phyloP scores from a whole-genome alignment of 2,888 invertebrate genomes.

The Deladenus siricidicola region DNA sequence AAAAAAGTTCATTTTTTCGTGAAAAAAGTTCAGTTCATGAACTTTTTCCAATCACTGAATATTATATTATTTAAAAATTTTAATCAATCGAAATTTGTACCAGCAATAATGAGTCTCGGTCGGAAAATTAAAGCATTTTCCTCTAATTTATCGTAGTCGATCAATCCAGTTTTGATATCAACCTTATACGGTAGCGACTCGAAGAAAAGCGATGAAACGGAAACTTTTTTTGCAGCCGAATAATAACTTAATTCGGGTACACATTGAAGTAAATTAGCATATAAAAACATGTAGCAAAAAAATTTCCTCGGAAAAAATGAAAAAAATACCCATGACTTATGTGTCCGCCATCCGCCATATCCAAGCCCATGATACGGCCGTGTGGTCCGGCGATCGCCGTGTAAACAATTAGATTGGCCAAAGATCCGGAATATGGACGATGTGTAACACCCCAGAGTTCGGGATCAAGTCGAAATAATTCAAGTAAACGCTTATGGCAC shows the following conservation, averaged over 20 bases:
- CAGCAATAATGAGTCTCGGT: conserved; percentile 85
- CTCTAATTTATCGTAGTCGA: conserved; percentile 81
- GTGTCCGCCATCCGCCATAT: conserved; percentile 93
- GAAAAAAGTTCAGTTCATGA: too few relatives aligned
- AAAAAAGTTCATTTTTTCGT: too few relatives aligned
- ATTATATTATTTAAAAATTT: too few relatives aligned
- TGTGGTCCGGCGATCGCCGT: conserved; percentile 72
- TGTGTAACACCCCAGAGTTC: conserved; percentile 95
- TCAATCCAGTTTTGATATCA: conserved; percentile 71
- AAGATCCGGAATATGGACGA: conserved; percentile 80
- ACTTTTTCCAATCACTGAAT: neutral
- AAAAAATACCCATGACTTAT: conserved; percentile 55
- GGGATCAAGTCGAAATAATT: conserved; percentile 69
- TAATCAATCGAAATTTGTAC: conserved; percentile 39
- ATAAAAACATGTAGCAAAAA: too few relatives aligned
- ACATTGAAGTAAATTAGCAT: too few relatives aligned
- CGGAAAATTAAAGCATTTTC: conserved; percentile 76
- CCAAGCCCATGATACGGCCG: conserved; percentile 85
- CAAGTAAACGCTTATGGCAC: conserved; percentile 74
- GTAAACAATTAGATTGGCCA: conserved; percentile 85
- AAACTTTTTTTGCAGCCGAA: conserved; percentile 79
- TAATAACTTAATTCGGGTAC: conserved; percentile 72
- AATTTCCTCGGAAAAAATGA: too few relatives aligned
- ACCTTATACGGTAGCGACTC: conserved; percentile 93
- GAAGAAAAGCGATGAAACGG: conserved; percentile 92